Evolutionary conservation across 2,113 vertebrate genomes (phyloP).

Genomic region (Rhinoptilus africanus): DNA sequence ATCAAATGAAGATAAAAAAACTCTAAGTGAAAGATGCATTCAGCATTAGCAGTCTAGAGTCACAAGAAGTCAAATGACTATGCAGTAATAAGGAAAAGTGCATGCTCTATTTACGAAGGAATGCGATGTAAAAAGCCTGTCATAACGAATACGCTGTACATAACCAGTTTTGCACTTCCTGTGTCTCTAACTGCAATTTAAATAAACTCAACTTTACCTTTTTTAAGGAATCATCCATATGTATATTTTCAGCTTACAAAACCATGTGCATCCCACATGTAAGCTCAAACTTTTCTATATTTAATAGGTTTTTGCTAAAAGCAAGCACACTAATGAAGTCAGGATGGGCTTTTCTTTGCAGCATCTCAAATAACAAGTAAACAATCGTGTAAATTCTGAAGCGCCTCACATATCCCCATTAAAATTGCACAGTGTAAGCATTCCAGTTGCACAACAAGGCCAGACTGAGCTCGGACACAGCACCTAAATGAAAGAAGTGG

Average conservation of each 20-base stretch:
- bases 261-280: not conserved
- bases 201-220: not conserved
- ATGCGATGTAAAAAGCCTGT: not conserved
- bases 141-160: not conserved
- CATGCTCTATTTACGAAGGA: not conserved
- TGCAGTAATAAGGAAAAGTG: not conserved
- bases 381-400: not conserved
- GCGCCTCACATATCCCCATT: not conserved
- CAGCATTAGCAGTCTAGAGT: not conserved
- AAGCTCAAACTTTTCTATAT: not conserved
- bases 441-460: not conserved
- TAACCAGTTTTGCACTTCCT: not conserved
- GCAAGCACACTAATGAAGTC: not conserved
- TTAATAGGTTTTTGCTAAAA: not conserved
- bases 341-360: not conserved
- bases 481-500: not conserved
- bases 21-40: not conserved
- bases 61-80: not conserved
- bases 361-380: not conserved
- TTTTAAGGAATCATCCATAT: not conserved
- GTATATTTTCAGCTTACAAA: not conserved
- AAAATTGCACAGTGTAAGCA: not conserved
- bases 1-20: not conserved
- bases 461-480: not conserved
- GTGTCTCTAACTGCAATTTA: not conserved